Percentiles rank a stretch among this genome's conserved stretches.
Evolutionary conservation across 37 sponge, comb jelly and placozoan species (phyloP).

Genomic region (Spongilla lacustris): DNA sequence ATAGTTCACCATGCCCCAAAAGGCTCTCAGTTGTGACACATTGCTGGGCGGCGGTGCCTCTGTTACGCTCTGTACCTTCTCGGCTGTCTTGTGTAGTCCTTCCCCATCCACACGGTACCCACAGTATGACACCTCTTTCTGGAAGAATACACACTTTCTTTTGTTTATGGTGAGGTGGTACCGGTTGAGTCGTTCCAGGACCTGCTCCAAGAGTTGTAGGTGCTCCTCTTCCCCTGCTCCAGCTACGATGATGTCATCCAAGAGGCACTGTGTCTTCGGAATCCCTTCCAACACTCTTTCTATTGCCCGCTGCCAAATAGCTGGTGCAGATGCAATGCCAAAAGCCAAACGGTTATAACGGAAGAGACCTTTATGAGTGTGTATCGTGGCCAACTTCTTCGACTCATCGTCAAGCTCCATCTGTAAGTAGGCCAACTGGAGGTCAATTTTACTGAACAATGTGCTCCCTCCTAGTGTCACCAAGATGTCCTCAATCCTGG

Average conservation of each 20-base stretch:
- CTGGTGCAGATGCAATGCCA: conserved; percentile 31
- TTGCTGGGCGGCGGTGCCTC: conserved; percentile 12
- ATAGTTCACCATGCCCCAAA: neutral
- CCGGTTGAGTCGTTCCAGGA: conserved; percentile 1
- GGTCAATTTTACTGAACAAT: conserved; percentile 13
- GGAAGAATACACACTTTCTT: conserved; percentile 11
- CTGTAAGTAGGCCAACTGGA: conserved; percentile 12
- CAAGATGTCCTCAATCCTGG: conserved; percentile 15
- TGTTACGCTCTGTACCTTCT: conserved; percentile 8
- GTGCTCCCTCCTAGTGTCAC: conserved; percentile 5
- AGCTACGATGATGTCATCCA: conserved; percentile 16
- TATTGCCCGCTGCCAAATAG: conserved; percentile 16
- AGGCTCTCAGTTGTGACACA: conserved; percentile 1
- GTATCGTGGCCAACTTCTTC: conserved; percentile 1
- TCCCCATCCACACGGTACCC: conserved; percentile 11
- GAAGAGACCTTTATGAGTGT: conserved; percentile 14
- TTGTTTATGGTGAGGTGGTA: neutral
- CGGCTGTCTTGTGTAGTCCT: conserved; percentile 17
- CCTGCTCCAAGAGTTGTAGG: neutral
- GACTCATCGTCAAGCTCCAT: conserved; percentile 11
- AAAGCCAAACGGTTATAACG: conserved; percentile 17
- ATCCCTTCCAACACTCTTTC: conserved; percentile 18
- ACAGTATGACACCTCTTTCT: neutral
- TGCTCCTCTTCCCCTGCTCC: conserved; percentile 22
- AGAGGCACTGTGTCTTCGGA: neutral